A percentile compares a stretch with the other conserved stretches of the same genome.
These are phyloP conservation scores for Chironomus striatipennis DNA, from an alignment of 1,140 invertebrate species.

Conservation along the genomic window DNA sequence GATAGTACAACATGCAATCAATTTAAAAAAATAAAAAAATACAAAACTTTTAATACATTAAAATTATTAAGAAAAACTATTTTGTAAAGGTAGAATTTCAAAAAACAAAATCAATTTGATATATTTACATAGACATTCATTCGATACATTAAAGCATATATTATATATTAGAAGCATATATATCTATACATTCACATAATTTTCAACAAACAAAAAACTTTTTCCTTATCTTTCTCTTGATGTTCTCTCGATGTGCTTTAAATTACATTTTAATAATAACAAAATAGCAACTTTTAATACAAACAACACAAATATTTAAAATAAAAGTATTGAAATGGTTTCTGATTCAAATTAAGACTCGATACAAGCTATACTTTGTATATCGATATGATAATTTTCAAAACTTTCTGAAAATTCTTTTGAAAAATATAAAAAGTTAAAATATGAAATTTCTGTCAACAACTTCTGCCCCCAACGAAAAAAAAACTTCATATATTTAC, in stretches of 20 bases:
- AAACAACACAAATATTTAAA: neutral
- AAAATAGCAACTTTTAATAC: too few species aligned
- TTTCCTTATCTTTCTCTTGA: conserved; percentile 3
- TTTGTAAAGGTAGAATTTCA: conserved; percentile 22
- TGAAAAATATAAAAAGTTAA: too few species aligned
- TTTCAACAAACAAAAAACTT: neutral
- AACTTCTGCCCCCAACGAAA: too few species aligned
- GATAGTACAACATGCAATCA: conserved; percentile 23
- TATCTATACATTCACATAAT: conserved; percentile 3
- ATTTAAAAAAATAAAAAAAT: conserved; percentile 22
- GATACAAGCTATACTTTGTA: neutral
- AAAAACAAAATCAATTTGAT: conserved; percentile 1
- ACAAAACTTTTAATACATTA: neutral
- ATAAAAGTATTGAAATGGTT: neutral
- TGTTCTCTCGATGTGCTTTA: conserved; percentile 23
- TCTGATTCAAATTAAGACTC: neutral
- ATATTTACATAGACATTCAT: neutral
- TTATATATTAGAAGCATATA: neutral
- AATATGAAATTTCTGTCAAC: too few species aligned
- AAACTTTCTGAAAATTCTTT: too few species aligned
- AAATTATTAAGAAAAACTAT: conserved; percentile 9
- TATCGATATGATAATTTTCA: too few species aligned
- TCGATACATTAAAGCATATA: neutral
- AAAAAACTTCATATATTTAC: too few species aligned
- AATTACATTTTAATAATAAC: conserved; percentile 1